Conservation (phyloP, 2,113 vertebrate species). For the Pangasianodon hypophthalmus region DNA sequence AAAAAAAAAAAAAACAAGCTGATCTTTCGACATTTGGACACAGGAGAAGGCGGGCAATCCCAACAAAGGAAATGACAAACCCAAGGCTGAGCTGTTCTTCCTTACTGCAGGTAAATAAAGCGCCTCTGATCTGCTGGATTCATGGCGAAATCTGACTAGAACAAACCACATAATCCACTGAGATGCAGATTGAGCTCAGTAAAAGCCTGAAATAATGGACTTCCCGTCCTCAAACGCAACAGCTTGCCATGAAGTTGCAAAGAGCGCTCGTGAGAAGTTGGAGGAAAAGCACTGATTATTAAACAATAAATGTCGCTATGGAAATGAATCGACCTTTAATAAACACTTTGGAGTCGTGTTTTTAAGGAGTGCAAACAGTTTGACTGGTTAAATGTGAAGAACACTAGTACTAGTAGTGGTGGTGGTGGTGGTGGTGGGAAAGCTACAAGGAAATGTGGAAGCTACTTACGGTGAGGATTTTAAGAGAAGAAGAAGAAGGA, state of each 20-base stretch:
- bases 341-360: neutral
- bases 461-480: constrained; percentile 72
- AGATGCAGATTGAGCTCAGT: no score
- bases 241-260: neutral
- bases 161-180: neutral
- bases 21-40: constrained; percentile 21
- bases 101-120: neutral
- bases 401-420: neutral
- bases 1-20: neutral
- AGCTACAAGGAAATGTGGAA: neutral
- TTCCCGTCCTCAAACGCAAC: neutral
- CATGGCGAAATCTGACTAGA: neutral
- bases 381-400: constrained; percentile 12
- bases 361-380: constrained; percentile 24
- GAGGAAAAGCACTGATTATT: neutral
- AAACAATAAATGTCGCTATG: neutral
- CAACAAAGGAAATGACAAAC: constrained; percentile 60
- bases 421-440: no score
- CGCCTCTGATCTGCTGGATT: neutral
- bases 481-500: constrained; percentile 51
- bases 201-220: no score
- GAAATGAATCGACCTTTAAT: neutral
- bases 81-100: constrained; percentile 30
- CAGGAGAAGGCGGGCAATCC: constrained; percentile 50
- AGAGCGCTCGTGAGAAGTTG: neutral